Conservation (phyloP, 2,888 invertebrate species). For the Pachymerium ferrugineum region DNA sequence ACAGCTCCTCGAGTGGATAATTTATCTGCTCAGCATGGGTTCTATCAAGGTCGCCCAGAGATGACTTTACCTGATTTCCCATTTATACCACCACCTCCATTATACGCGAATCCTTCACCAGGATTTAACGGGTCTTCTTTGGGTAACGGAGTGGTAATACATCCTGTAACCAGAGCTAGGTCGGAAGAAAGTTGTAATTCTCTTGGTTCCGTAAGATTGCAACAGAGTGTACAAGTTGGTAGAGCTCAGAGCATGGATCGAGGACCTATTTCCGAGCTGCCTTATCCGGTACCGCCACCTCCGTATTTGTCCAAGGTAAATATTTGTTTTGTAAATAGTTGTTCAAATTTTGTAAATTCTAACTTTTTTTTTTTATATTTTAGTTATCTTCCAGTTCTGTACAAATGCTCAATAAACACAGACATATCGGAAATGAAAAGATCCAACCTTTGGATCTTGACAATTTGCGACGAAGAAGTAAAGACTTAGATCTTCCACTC, state of each 20-base stretch:
- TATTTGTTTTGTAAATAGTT: no score
- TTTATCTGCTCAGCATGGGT: not conserved
- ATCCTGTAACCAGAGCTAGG: constrained; percentile 17
- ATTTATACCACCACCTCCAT: constrained; percentile 34
- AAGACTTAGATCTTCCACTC: constrained; percentile 80
- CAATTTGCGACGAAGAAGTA: constrained; percentile 78
- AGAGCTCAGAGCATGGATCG: constrained; percentile 30
- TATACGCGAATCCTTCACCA: constrained; percentile 33
- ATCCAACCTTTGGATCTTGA: constrained; percentile 64
- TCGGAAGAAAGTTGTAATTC: constrained; percentile 30
- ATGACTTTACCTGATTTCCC: not conserved
- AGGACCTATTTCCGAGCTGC: not conserved
- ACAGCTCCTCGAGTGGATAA: not conserved
- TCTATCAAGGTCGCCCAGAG: not conserved
- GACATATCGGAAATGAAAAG: not conserved
- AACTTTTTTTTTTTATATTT: constrained; percentile 8
- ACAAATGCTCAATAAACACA: not conserved
- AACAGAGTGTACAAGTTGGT: not conserved
- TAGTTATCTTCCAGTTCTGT: not conserved
- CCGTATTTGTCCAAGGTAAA: not conserved
- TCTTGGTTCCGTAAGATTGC: not conserved
- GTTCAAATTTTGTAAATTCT: not conserved
- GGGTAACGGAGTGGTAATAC: not conserved
- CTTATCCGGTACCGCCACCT: not conserved
- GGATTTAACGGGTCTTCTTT: not conserved